phyloP scores from a whole-genome alignment of 2,888 invertebrate species.

The Syritta pipiens region DNA sequence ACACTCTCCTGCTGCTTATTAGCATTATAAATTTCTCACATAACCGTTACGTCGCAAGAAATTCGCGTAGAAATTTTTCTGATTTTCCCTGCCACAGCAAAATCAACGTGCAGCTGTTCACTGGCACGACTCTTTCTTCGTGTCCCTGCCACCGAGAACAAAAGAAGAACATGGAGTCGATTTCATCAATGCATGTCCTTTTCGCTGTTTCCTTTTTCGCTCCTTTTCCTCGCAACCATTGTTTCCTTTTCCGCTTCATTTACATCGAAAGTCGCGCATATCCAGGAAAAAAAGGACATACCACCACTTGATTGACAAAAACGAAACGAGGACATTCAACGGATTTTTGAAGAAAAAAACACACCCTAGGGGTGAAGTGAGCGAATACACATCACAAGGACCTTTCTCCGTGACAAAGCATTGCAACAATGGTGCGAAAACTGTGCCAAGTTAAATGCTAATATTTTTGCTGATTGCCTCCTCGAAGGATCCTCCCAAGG shows the following conservation, averaged over 20 bases:
- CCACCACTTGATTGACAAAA: conserved; percentile 63
- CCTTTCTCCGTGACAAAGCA: conserved; percentile 27
- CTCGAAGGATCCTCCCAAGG: conserved; percentile 37
- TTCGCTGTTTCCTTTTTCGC: conserved; percentile 49
- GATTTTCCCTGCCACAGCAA: too few species aligned
- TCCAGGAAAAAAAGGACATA: conserved; percentile 51
- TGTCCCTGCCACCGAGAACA: too few species aligned
- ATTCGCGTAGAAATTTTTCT: too few species aligned
- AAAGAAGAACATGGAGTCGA: conserved; percentile 44
- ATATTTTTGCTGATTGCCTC: conserved; percentile 38
- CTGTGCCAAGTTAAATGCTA: conserved; percentile 49
- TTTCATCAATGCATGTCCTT: conserved; percentile 64
- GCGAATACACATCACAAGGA: conserved; percentile 26
- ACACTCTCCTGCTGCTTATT: too few species aligned
- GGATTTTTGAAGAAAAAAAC: conserved; percentile 25
- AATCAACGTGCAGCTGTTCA: too few species aligned
- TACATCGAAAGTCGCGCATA: conserved; percentile 57
- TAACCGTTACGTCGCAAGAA: too few species aligned
- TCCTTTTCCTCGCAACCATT: conserved; percentile 30
- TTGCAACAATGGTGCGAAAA: conserved; percentile 55
- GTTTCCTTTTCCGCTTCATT: conserved; percentile 66
- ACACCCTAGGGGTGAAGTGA: conserved; percentile 36
- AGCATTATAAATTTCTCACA: too few species aligned
- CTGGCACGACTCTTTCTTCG: neutral
- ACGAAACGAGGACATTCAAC: conserved; percentile 37